Evolutionary conservation across 2,888 invertebrate species (phyloP).

Genomic region (Pycnomerus fuliginosus): DNA sequence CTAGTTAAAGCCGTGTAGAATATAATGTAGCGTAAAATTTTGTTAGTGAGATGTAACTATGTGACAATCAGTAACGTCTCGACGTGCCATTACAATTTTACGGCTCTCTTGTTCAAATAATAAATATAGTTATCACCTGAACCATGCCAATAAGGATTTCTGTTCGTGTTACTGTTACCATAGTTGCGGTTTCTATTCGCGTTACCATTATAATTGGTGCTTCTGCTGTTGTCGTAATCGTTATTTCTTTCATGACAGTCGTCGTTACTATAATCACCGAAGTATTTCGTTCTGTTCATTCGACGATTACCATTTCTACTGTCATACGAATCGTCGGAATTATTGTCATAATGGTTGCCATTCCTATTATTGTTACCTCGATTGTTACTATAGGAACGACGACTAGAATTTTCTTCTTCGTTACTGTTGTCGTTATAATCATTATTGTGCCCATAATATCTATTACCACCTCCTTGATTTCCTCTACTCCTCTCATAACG

Average conservation of each 20-base stretch:
- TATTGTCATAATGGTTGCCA: background rate
- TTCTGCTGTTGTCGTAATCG: too few species aligned
- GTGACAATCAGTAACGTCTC: background rate
- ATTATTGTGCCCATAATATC: slow-evolving; percentile 7
- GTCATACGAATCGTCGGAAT: slow-evolving; percentile 7
- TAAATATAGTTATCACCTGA: slow-evolving; percentile 1
- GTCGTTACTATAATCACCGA: slow-evolving; percentile 9
- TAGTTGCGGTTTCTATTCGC: too few species aligned
- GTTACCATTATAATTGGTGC: too few species aligned
- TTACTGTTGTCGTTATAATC: slow-evolving; percentile 11
- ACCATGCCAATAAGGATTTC: slow-evolving; percentile 1
- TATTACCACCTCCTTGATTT: slow-evolving; percentile 5
- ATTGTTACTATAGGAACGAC: slow-evolving; percentile 16
- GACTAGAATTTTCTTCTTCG: slow-evolving; percentile 6
- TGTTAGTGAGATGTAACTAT: background rate
- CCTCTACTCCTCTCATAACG: too few species aligned
- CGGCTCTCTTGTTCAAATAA: too few species aligned
- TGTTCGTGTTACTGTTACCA: slow-evolving; percentile 3
- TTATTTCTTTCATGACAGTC: too few species aligned
- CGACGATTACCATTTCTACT: slow-evolving; percentile 16
- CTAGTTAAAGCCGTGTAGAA: too few species aligned
- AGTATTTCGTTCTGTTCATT: slow-evolving; percentile 5
- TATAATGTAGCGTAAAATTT: too few species aligned
- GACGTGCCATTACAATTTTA: too few species aligned
- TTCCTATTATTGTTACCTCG: slow-evolving; percentile 5